Evolutionary conservation across 2,113 vertebrate genomes (phyloP).

Genomic region (Labeo rohita): DNA sequence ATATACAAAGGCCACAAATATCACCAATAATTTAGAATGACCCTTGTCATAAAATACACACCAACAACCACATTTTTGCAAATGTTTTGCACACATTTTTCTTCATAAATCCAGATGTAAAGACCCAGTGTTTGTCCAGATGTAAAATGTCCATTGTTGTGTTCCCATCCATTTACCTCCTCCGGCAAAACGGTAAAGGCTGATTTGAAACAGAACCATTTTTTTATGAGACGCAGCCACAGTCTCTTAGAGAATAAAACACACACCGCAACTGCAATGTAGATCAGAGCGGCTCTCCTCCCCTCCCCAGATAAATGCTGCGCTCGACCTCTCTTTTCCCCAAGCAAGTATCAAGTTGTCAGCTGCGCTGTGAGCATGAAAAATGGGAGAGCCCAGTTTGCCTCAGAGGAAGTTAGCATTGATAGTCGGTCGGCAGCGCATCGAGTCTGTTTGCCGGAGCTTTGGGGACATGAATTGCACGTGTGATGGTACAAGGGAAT

Average conservation of each 20-base stretch:
- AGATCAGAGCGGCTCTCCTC: constrained; percentile 26
- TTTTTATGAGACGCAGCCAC: constrained; percentile 23
- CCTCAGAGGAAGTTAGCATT: constrained; percentile 31
- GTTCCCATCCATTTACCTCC: not conserved
- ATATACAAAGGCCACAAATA: not conserved
- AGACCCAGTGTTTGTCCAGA: not conserved
- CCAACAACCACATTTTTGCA: not conserved
- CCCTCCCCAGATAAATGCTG: not conserved
- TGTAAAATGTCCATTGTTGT: not conserved
- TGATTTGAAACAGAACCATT: constrained; percentile 24
- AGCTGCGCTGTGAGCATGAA: constrained; percentile 37
- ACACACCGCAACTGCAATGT: constrained; percentile 26
- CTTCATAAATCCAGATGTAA: not conserved
- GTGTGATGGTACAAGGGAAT: not conserved
- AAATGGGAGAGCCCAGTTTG: constrained; percentile 39
- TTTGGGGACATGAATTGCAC: not conserved
- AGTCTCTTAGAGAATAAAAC: constrained; percentile 37
- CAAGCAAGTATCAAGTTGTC: constrained; percentile 52
- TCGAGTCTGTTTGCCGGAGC: not conserved
- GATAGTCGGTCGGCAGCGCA: not conserved
- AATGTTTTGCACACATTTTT: not conserved
- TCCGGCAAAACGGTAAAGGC: constrained; percentile 1
- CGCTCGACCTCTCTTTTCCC: constrained; percentile 41
- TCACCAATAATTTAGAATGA: not conserved
- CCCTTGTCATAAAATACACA: not conserved